Evolutionary conservation across 2,113 vertebrate genomes (phyloP).

Genomic region (Conger conger): DNA sequence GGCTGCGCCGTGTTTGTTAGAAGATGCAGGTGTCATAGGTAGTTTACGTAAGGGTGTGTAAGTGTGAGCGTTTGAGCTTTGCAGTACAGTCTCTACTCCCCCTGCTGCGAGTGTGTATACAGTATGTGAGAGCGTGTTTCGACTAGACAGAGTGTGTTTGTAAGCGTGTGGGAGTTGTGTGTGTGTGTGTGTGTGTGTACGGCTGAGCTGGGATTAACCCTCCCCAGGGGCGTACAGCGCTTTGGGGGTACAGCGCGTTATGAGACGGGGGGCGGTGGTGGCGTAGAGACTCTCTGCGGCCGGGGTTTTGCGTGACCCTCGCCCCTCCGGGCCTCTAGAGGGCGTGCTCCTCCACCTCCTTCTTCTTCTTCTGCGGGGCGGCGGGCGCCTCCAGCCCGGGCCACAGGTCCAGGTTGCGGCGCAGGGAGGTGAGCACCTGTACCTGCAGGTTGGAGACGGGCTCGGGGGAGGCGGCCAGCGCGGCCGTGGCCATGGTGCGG

Average conservation of each 20-base stretch:
- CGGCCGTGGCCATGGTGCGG: conserved; percentile 87
- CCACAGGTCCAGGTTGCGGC: conserved; percentile 74
- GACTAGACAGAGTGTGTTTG: neutral
- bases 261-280: neutral
- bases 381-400: conserved; percentile 34
- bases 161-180: no score
- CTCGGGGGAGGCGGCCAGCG: conserved; percentile 86
- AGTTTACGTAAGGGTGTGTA: neutral
- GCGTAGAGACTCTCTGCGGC: neutral
- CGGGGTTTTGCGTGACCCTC: neutral
- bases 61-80: neutral
- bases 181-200: neutral
- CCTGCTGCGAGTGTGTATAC: neutral
- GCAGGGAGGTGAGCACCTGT: conserved; percentile 78
- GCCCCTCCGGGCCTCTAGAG: conserved; percentile 13
- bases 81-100: neutral
- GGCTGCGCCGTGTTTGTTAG: neutral
- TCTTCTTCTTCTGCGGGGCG: conserved; percentile 46
- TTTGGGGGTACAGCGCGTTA: neutral
- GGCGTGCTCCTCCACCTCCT: conserved; percentile 9
- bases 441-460: conserved; percentile 96
- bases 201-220: neutral
- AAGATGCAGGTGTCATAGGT: neutral
- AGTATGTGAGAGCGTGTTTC: no score
- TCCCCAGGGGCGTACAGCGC: neutral